A percentile compares a stretch with the other conserved stretches of the same genome.
Conservation (phyloP, 2,113 vertebrate species). For the Rhagologus leucostigma region DNA sequence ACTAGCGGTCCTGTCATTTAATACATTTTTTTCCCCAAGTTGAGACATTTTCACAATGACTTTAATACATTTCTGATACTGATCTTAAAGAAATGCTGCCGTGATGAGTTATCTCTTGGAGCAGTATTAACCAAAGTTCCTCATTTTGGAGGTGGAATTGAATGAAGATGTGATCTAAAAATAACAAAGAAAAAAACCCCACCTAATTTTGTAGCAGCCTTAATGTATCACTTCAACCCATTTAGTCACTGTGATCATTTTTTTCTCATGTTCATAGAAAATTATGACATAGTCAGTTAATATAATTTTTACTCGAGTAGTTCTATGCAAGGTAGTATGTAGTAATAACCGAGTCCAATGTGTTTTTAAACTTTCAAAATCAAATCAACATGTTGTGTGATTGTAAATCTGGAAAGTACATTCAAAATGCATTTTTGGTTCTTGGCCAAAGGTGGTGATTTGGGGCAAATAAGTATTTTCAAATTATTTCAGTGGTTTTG, state of each 20-base stretch:
- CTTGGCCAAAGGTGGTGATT: neutral
- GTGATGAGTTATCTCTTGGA: neutral
- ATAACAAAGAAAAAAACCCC: neutral
- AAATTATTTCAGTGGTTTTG: neutral
- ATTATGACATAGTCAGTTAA: neutral
- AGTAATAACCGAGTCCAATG: accelerated
- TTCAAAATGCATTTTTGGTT: neutral
- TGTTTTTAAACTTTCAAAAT: neutral
- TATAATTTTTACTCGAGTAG: neutral
- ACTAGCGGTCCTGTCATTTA: neutral
- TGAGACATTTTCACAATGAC: neutral
- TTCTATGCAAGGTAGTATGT: neutral
- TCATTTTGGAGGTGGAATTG: neutral
- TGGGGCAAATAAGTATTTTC: neutral
- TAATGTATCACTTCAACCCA: neutral
- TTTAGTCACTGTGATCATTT: neutral
- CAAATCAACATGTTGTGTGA: neutral
- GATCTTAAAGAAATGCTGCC: neutral
- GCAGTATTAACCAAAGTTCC: neutral
- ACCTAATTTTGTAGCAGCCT: neutral
- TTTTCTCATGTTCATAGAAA: neutral
- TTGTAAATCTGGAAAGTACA: neutral
- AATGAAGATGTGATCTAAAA: neutral
- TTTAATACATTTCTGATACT: neutral
- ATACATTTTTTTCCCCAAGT: neutral